Base-by-base conservation (phyloP, 2,888 invertebrate species). In the Sepioteuthis lessoniana region DNA sequence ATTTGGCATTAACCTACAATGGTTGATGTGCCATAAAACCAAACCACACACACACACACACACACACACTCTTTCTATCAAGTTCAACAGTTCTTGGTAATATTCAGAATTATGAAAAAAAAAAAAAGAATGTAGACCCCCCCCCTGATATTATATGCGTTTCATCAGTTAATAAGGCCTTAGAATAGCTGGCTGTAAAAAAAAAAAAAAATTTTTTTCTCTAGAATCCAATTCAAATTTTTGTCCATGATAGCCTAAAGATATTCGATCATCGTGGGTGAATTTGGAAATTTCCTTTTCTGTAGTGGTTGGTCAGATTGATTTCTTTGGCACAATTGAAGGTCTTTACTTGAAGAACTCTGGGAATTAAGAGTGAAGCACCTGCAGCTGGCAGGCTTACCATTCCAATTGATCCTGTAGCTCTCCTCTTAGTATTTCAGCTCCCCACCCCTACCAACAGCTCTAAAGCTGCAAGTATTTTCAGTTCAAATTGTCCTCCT, bases 311-410 rank as follows among this genome's bases (percentile, higher is more conserved):
- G 76, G n/a, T 10, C n/a, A 76, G 76, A 76, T 35, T 35, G 25
- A 76, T 76, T 76, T 76, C 76, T 35, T 76, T n/a, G 35, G n/a
- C 76, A n/a, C n/a, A 76, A 35, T 10, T 76, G 76, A n/a, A 76
- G n/a, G 35, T n/a, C 76, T 76, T 76, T 4, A 60, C 60, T 31
- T 28, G 31, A 76, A 35, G 76, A 76, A n/a, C n/a, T 76, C 76
- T 76, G 76, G 10, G 76, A 76, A 76, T 76, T 76, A 76, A 76
- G 76, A n/a, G 76, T 16, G n/a, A 35, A 76, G 76, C 76, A 76
- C 76, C 76, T 76, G 76, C 76, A 76, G 76, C n/a, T 76, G 76
- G 76, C 76, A 76, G 76, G 76, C n/a, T 76, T 76, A 76, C 76
- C 76, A 76, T 76, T 76, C 76, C 76, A 76, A 76, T 76, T 76